Base-by-base conservation (phyloP, 2,113 vertebrate species). In the Camelus dromedarius region DNA sequence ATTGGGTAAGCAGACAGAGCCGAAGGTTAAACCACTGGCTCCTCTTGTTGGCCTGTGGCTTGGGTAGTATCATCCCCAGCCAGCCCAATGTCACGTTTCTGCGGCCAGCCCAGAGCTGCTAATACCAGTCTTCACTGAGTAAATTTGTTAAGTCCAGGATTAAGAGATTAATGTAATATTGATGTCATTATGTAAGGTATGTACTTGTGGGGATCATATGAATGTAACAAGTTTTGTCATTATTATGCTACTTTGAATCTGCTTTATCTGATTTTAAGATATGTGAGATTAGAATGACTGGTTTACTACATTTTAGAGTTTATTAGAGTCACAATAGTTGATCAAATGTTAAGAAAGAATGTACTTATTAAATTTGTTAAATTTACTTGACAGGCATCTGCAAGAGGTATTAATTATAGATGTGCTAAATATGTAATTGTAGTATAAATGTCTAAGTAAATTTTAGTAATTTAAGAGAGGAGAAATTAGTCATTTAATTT, bases 301-400 rank as follows among this genome's bases (percentile, higher is more conserved):
- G 12, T 83, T 93, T 82, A 22, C 19, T 94, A 2, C 73, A 86
- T 83, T 92, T 70, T 79, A 87, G 96, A 85, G 52, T 83, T 72
- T 85, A 54, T 72, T 87, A 46, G 50, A 66, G 32, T 81, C 86
- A 62, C 30, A 42, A 48, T 22, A 81, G 46, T 38, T 80, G 76
- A 72, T 64, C 88, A 38, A 62, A 46, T 91, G 1, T 32, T 35
- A 70, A 38, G 13, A 58, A 87, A 94, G 5, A 38, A 56, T 28
- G 20, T 67, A 67, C 50, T 92, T 92, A 56, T 72, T 77, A 70
- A 66, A 58, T 52, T 73, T 93, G 35, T 60, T 85, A 76, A 85
- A 60, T 56, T 70, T 77, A 80, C 26, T 42, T 91, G 81, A 58
- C 1, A 80, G 38, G 28, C 50, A 50, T 94, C 81, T 80, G 64